Evolutionary conservation across 2,888 invertebrate species (phyloP), one percentile per base, ranked within the genome.

Genomic region (Phania funesta): DNA sequence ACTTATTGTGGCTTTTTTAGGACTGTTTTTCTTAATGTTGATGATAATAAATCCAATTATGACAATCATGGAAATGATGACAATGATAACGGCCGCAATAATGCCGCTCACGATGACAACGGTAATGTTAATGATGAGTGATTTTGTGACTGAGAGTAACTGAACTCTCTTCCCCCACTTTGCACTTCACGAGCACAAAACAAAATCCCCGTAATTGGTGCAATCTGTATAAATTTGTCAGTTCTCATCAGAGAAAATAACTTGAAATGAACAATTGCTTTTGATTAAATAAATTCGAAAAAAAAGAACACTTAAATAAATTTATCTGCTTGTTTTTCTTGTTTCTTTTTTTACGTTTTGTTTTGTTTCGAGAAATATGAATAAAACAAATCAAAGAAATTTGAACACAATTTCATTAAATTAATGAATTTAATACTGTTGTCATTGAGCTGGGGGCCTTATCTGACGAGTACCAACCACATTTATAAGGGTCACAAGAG

Each of bases 241-340:
- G 35, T 11, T 50, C 54, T 46, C 54, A 65, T 56, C 60, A 73
- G 71, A 67, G 71, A 65, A 56, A 79, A 84, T 82, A 83, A 84
- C 84, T 84, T 85, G 84, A 85, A 84, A 85, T 84, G 84, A 85
- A 84, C 84, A 84, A 84, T 85, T 84, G 85, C 60, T 71, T 81
- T 78, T 84, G 75, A 84, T 85, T 85, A 85, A 82, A 84, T 84
- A 83, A 84, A 75, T 67, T 50, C 38, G 13, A 24, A 16, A 62
- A 29, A 50, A 74, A 56, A 56, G 24, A 32, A 44, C 18, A 35
- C 75, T 32, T 48, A 50, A 70, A 73, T 64, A 65, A 75, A 58
- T 75, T 46, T 65, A 58, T 52, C 16, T 60, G 44, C 22, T 52
- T 62, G 41, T 41, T 60, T 29, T 56, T 16, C 3, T 52, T 20